Conservation (phyloP, 2,113 vertebrate genomes). For the Apeltes quadracus region DNA sequence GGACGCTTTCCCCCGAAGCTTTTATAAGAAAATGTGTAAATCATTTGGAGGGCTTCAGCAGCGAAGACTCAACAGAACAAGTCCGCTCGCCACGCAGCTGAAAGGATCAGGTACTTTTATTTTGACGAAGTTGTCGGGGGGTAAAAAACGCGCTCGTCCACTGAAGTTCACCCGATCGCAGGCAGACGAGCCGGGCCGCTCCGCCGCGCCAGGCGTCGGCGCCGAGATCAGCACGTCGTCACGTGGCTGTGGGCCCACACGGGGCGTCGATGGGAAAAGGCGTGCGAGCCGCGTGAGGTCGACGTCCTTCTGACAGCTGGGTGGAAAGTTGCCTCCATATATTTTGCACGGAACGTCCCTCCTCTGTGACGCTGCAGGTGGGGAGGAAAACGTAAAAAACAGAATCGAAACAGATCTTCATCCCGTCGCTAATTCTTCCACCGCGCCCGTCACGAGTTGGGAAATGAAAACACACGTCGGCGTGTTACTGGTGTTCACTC, state of each 20-base stretch:
- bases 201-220: too few relatives aligned
- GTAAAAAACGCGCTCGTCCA: too few relatives aligned
- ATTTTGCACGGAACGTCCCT: conserved; percentile 10
- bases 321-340: conserved; percentile 53
- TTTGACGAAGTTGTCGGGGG: too few relatives aligned
- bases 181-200: too few relatives aligned
- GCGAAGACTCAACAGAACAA: neutral
- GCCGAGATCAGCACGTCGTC: neutral
- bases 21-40: neutral
- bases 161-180: too few relatives aligned
- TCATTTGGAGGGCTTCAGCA: neutral
- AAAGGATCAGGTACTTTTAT: too few relatives aligned
- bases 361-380: conserved; percentile 8
- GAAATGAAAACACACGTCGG: too few relatives aligned
- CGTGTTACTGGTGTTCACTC: too few relatives aligned
- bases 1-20: neutral
- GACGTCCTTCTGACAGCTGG: conserved; percentile 38
- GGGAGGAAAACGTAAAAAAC: conserved; percentile 33
- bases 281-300: conserved; percentile 19
- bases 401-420: conserved; percentile 47
- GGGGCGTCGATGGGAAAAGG: conserved; percentile 1
- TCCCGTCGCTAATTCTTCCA: conserved; percentile 22
- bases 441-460: too few relatives aligned
- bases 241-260: too few relatives aligned
- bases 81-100: neutral